Conservation (phyloP, 2,797 vertebrate species). For the Loriculus beryllinus region DNA sequence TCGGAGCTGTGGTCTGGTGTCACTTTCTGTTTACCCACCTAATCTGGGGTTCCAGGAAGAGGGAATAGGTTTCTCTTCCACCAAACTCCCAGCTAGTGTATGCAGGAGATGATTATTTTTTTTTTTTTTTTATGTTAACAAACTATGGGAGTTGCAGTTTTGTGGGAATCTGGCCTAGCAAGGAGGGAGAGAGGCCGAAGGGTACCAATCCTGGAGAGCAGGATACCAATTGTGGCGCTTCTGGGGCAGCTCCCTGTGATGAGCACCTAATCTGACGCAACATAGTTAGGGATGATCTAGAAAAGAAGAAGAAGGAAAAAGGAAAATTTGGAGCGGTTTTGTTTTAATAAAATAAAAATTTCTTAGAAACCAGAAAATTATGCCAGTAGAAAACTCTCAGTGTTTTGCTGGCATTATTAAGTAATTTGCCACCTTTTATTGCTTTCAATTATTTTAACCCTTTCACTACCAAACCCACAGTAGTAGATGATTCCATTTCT, state of each 20-base stretch:
- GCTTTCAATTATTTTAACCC: neutral
- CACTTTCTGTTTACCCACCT: neutral
- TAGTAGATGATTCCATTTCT: neutral
- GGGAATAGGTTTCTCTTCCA: neutral
- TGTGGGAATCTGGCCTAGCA: neutral
- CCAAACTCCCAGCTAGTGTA: too few species aligned
- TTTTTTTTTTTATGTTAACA: neutral
- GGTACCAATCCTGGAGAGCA: neutral
- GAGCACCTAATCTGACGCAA: neutral
- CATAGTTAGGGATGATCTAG: neutral
- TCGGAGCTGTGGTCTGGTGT: fast-evolving
- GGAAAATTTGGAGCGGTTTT: neutral
- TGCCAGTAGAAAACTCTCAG: neutral
- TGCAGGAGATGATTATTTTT: neutral
- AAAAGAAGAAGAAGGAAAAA: neutral
- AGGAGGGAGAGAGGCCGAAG: neutral
- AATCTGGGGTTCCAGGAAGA: neutral
- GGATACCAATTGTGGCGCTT: fast-evolving
- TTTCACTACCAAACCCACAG: neutral
- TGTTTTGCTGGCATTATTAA: neutral
- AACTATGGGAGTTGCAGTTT: neutral
- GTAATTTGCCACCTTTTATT: neutral
- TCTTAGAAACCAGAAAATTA: neutral
- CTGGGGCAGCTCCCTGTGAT: fast-evolving
- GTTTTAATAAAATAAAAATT: neutral